Percentiles rank a stretch among this genome's conserved stretches.
Conservation (phyloP, 2,797 vertebrate species). For the Dicrostonyx torquatus region DNA sequence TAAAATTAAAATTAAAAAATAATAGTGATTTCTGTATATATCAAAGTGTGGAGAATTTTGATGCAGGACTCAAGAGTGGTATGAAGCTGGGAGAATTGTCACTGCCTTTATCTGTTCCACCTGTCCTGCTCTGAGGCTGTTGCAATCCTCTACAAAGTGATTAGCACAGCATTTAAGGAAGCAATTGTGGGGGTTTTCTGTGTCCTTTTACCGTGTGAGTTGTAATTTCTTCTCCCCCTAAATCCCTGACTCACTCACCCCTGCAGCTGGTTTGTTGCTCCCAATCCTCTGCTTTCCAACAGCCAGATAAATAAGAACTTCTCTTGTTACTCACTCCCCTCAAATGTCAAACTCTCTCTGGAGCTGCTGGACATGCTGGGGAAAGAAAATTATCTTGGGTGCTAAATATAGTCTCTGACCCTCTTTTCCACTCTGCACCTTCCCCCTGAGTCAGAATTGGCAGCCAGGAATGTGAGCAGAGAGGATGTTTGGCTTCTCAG, state of each 20-base stretch:
- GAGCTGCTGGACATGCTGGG: constrained; percentile 27
- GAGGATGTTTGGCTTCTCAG: constrained; percentile 61
- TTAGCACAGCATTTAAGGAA: background rate
- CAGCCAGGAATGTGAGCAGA: constrained; percentile 55
- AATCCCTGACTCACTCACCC: constrained; percentile 32
- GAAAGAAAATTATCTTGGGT: constrained; percentile 65
- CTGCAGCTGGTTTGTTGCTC: background rate
- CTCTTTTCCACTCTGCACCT: background rate
- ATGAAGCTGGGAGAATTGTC: background rate
- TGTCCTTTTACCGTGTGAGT: background rate
- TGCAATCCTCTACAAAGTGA: background rate
- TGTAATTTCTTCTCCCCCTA: constrained; percentile 4
- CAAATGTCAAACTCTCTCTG: constrained; percentile 74
- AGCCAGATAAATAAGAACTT: constrained; percentile 60
- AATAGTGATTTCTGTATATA: background rate
- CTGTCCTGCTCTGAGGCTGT: background rate
- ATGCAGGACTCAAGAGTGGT: background rate
- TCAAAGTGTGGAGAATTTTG: background rate
- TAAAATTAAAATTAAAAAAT: background rate
- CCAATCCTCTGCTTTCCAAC: constrained; percentile 34
- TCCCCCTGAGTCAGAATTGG: constrained; percentile 41
- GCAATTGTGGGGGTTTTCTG: background rate
- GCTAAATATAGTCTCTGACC: constrained; percentile 59
- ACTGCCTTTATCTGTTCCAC: background rate
- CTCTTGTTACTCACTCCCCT: constrained; percentile 38